Base-by-base conservation (phyloP, 2,888 invertebrate genomes). In the Phengaris alcon region DNA sequence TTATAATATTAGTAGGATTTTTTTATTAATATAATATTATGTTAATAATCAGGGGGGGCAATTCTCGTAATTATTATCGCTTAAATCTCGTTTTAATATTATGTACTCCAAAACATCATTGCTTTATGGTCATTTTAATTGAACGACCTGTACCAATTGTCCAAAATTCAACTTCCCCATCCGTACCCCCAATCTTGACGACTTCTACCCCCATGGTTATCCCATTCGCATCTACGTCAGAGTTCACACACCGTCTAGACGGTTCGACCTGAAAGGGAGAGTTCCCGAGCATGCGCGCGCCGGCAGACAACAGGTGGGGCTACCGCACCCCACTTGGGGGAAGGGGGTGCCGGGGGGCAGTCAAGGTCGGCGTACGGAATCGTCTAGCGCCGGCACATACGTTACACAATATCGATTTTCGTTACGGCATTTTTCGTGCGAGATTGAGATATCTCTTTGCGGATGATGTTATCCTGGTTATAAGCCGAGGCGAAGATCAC, bases 181-280 rank as follows among this genome's bases (percentile, higher is more conserved):
- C 0, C 0, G 9, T 15, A 64, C 64, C 64, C 13, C 13, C 12
- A 64, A 64, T 64, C 64, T 10, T 22, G 57, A 8, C 10, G 35
- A 64, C 10, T 52, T 12, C 10, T 12, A 52, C 48, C 64, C 64
- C 64, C 57, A 68, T 48, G 64, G 22, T 35, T 35, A 68, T 68
- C 59, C 59, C 55, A 59, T 48, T 74, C 52, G 74, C 74, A 74
- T 74, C 51, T 87, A 84, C 88, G 91, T 88, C 90, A 91, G 89
- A 91, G 92, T 91, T 92, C 93, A 91, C 85, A 85, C 83, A 85
- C 85, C 86, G 93, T 93, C 93, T 93, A 93, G 93, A 93, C 93
- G 85, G 82, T 91, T 93, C 93, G 92, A 92, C 91, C 93, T 88
- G 89, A 88, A 88, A 90, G 85, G 84, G 88, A 85, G 80, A 81